A percentile compares a stretch with the other conserved stretches of the same genome.
Evolutionary conservation across 37 sponge, comb jelly and placozoan genomes (phyloP).

Genomic region (Ephydatia muelleri): DNA sequence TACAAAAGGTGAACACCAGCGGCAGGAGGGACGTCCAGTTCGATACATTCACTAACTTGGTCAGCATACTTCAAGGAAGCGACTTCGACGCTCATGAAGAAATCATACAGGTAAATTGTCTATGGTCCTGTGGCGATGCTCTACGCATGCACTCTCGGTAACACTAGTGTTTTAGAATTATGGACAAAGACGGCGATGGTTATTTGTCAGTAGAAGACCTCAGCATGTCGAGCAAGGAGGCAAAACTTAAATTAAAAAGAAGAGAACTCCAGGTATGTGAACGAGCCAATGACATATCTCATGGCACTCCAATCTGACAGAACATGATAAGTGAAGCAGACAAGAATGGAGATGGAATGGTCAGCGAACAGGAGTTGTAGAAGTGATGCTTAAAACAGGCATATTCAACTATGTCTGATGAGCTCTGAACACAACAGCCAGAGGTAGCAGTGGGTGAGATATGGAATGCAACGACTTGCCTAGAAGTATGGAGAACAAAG

Average conservation of each 20-base stretch:
- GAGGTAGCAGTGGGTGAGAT: slow-evolving; percentile 23
- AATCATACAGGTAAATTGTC: slow-evolving; percentile 43
- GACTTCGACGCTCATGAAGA: slow-evolving; percentile 70
- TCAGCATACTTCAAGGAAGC: slow-evolving; percentile 52
- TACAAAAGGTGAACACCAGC: slow-evolving; percentile 1
- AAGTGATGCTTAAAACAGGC: slow-evolving; percentile 56
- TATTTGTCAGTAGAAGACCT: slow-evolving; percentile 43
- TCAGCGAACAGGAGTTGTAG: slow-evolving; percentile 53
- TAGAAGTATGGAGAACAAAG: not conserved
- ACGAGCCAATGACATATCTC: not conserved
- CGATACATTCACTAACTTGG: slow-evolving; percentile 57
- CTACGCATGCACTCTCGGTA: not conserved
- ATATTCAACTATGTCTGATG: slow-evolving; percentile 33
- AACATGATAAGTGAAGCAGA: slow-evolving; percentile 79
- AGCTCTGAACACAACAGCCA: slow-evolving; percentile 2
- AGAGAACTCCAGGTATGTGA: not conserved
- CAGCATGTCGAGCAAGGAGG: slow-evolving; percentile 19
- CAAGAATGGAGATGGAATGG: slow-evolving; percentile 62
- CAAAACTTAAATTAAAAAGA: not conserved
- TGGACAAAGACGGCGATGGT: slow-evolving; percentile 51
- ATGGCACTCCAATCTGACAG: not conserved
- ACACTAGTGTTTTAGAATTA: slow-evolving; percentile 22
- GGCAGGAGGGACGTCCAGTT: slow-evolving; percentile 6
- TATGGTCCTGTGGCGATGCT: slow-evolving; percentile 22
- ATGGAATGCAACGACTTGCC: slow-evolving; percentile 38